Evolutionary conservation across 1,140 invertebrate genomes (phyloP), one percentile per base, ranked within the genome.

Genomic region (Chironomus striatipennis): DNA sequence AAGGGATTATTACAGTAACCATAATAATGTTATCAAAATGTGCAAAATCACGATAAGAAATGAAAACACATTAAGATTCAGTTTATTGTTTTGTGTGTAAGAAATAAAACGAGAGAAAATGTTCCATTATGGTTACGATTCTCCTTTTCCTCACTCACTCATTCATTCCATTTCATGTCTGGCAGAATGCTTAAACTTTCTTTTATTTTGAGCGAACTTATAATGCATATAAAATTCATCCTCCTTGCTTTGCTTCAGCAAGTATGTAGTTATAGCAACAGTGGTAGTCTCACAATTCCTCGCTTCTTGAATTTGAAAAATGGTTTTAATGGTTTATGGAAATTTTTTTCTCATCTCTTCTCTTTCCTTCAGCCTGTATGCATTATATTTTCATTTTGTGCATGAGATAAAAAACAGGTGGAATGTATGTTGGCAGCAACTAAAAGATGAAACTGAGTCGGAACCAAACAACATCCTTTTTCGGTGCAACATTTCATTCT

Each of bases 1-100:
- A 34, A 34, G 24, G 24, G 24, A 34, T 34, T 34, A 34, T 34
- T 34, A 1, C 24, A 34, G 24, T 34, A 34, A 34, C 24, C 5
- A 57, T 57, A 57, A 70, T 70, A 20, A 70, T 70, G 17, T 20
- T 70, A 70, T 70, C 65, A 70, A 20, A 70, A 70, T 70, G 65
- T 70, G 47, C 47, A 57, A 70, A 70, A 70, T 70, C 65, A 70
- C 65, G 65, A 70, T 70, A 70, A 70, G 18, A 70, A 20, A 57
- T 57, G 12, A n/a, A 57, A 57, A n/a, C 12, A 57, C 47, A 57
- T 57, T 57, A 57, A 57, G 47, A 57, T 15, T 57, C 47, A 57
- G 65, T 70, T 70, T 70, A 70, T 20, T 70, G 65, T 70, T 70
- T 70, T 57, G 47, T 57, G 9, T 57, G 12, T 57, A 15, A 12